phyloP scores from a whole-genome alignment of 2,797 vertebrate species.

The Myotis myotis region DNA sequence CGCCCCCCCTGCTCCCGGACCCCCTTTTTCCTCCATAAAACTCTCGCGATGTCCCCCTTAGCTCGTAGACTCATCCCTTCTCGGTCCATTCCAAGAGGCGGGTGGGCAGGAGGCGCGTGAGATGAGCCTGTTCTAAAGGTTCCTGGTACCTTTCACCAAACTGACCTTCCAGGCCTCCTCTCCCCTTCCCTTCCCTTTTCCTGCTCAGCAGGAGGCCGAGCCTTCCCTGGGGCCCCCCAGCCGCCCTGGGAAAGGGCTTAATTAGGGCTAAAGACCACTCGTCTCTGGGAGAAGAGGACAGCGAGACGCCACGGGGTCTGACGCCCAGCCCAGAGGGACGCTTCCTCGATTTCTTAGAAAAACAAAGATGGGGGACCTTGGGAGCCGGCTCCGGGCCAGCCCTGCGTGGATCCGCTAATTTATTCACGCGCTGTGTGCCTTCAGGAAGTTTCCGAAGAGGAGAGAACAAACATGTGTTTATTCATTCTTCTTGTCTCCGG shows the following conservation, averaged over 20 bases:
- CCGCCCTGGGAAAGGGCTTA: neutral
- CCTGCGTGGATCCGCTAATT: neutral
- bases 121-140: neutral
- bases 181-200: neutral
- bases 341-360: neutral
- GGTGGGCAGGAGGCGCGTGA: neutral
- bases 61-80: neutral
- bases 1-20: too few species aligned
- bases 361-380: neutral
- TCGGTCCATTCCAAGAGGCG: neutral
- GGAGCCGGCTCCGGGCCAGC: neutral
- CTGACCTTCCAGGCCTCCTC: neutral
- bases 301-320: neutral
- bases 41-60: neutral
- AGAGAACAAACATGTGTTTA: conserved; percentile 53
- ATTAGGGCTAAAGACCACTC: conserved; percentile 25
- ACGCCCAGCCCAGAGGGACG: neutral
- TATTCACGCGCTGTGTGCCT: neutral
- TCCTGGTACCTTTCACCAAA: neutral
- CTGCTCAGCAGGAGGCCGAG: neutral
- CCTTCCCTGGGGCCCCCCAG: neutral
- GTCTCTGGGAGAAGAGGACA: neutral
- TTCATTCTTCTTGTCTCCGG: neutral
- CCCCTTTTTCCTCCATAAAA: neutral
- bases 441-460: conserved; percentile 41